Conservation (phyloP, 2,113 vertebrate genomes). For the Carassius carassius region DNA sequence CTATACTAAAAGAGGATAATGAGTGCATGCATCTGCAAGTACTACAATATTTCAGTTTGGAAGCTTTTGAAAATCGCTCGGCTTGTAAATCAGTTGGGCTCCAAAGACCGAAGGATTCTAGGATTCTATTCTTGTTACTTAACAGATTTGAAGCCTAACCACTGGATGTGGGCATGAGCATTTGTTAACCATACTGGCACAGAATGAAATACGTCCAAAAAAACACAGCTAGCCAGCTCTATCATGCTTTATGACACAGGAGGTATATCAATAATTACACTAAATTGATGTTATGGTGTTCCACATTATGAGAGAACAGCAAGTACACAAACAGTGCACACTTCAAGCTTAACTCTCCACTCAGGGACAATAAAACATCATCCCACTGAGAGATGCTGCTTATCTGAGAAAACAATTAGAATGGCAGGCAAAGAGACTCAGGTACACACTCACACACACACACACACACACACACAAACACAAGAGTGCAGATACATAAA, state of each 20-base stretch:
- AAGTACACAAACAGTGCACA: background rate
- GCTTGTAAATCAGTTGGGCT: slow-evolving; percentile 16
- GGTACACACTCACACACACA: background rate
- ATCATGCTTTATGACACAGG: slow-evolving; percentile 33
- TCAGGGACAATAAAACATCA: slow-evolving; percentile 26
- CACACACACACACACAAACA: slow-evolving; percentile 14
- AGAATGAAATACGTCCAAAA: slow-evolving; percentile 23
- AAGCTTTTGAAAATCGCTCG: background rate
- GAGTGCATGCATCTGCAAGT: background rate
- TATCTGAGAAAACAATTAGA: slow-evolving; percentile 33
- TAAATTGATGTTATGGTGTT: slow-evolving; percentile 29
- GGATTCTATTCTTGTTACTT: background rate
- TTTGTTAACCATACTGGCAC: slow-evolving; percentile 37
- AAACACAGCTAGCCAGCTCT: slow-evolving; percentile 9
- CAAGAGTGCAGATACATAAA: background rate
- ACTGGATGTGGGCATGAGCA: slow-evolving; percentile 24
- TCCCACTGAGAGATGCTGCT: slow-evolving; percentile 18
- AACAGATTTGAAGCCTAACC: slow-evolving; percentile 19
- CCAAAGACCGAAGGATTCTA: background rate
- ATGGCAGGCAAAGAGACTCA: slow-evolving; percentile 21
- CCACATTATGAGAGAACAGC: slow-evolving; percentile 41
- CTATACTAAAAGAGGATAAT: background rate
- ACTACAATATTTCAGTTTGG: background rate
- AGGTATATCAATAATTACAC: slow-evolving; percentile 40
- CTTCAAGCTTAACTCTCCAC: slow-evolving; percentile 26